phyloP scores from a whole-genome alignment of 2,797 vertebrate genomes.

The Typhlichthys eigenmanni region DNA sequence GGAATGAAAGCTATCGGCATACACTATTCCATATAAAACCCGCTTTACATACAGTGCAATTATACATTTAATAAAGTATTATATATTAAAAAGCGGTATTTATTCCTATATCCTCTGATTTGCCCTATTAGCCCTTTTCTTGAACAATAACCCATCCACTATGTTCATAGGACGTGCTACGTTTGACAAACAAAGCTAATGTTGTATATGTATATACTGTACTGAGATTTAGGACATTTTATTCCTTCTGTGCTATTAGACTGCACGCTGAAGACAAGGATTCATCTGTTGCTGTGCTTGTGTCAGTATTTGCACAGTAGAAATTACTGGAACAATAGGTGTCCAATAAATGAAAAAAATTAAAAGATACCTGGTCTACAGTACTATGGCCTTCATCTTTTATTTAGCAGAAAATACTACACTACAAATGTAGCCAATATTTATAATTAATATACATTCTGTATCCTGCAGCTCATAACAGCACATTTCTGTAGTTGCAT shows the following conservation, averaged over 20 bases:
- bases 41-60: slow-evolving; percentile 48
- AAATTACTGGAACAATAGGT: background rate
- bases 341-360: slow-evolving; percentile 31
- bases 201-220: slow-evolving; percentile 54
- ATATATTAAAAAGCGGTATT: slow-evolving; percentile 68
- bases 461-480: slow-evolving; percentile 31
- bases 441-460: too few species aligned
- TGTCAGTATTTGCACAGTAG: slow-evolving; percentile 37
- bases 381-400: slow-evolving; percentile 27
- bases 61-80: slow-evolving; percentile 57
- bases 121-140: slow-evolving; percentile 43
- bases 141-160: slow-evolving; percentile 26
- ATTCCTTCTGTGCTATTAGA: slow-evolving; percentile 46
- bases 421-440: too few species aligned
- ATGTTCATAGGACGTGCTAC: slow-evolving; percentile 53
- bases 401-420: slow-evolving; percentile 23
- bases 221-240: slow-evolving; percentile 46
- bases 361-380: slow-evolving; percentile 17
- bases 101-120: slow-evolving; percentile 70
- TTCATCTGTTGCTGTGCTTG: slow-evolving; percentile 28
- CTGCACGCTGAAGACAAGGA: slow-evolving; percentile 41
- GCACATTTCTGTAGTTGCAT: slow-evolving; percentile 35
- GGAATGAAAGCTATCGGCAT: slow-evolving; percentile 58
- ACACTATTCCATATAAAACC: slow-evolving; percentile 59
- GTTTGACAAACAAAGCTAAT: slow-evolving; percentile 59